phyloP scores from a whole-genome alignment of 2,888 invertebrate species.

The Hipparchia semele region DNA sequence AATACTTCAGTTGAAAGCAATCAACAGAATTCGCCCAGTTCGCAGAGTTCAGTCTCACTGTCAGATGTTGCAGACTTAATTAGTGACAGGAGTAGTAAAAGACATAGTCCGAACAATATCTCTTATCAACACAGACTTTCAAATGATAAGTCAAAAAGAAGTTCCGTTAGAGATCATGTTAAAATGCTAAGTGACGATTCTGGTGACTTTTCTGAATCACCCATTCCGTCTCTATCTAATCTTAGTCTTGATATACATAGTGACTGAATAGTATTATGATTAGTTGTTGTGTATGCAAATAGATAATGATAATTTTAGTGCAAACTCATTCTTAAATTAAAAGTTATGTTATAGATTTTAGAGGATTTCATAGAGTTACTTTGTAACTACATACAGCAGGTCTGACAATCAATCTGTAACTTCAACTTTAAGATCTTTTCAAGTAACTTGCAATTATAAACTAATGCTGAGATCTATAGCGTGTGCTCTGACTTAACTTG shows the following conservation, averaged over 20 bases:
- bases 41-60: slow-evolving; percentile 70
- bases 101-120: slow-evolving; percentile 41
- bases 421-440: background rate
- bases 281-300: slow-evolving; percentile 1
- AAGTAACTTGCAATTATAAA: no score
- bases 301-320: slow-evolving; percentile 1
- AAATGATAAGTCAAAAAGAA: slow-evolving; percentile 47
- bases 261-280: slow-evolving; percentile 51
- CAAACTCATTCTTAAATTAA: background rate
- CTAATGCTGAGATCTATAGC: no score
- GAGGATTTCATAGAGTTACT: background rate
- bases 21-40: slow-evolving; percentile 61
- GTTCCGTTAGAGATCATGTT: slow-evolving; percentile 46
- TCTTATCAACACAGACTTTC: slow-evolving; percentile 42
- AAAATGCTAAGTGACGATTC: slow-evolving; percentile 67
- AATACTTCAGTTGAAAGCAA: slow-evolving; percentile 52
- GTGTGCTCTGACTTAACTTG: no score
- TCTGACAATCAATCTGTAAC: background rate
- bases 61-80: slow-evolving; percentile 76
- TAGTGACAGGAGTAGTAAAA: slow-evolving; percentile 64
- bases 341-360: background rate
- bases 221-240: slow-evolving; percentile 74
- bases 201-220: slow-evolving; percentile 72
- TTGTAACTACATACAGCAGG: background rate
- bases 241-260: slow-evolving; percentile 76